phyloP scores from a whole-genome alignment of 2,113 vertebrate genomes.

The Cyrtonyx montezumae region DNA sequence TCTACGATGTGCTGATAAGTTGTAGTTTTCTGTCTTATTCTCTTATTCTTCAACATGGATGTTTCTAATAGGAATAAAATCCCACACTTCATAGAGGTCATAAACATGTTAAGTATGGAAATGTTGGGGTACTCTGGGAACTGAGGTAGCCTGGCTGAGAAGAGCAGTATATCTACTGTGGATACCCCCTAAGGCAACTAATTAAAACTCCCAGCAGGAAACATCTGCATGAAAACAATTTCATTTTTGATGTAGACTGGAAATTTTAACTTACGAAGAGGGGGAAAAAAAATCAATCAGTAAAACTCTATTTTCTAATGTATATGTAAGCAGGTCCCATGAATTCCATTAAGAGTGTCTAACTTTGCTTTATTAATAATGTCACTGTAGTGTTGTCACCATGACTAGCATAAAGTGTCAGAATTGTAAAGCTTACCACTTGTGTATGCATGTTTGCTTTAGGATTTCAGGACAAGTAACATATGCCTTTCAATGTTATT shows the following conservation, averaged over 20 bases:
- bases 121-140: not conserved
- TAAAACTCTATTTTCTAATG: not conserved
- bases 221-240: constrained; percentile 21
- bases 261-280: not conserved
- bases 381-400: not conserved
- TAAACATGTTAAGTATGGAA: not conserved
- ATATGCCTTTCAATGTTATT: not conserved
- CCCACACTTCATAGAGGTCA: not conserved
- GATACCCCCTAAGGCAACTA: not conserved
- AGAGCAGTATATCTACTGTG: not conserved
- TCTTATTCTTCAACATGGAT: not conserved
- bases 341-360: not conserved
- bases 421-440: not conserved
- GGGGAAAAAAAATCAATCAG: no score
- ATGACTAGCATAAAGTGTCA: not conserved
- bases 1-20: fast-evolving
- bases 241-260: not conserved
- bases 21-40: not conserved
- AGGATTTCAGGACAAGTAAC: not conserved
- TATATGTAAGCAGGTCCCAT: not conserved
- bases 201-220: constrained; percentile 38
- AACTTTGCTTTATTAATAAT: not conserved
- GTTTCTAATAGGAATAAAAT: not conserved
- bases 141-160: not conserved
- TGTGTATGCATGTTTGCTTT: not conserved